Base-by-base conservation (phyloP, 1,140 invertebrate species). In the Cydia splendana region DNA sequence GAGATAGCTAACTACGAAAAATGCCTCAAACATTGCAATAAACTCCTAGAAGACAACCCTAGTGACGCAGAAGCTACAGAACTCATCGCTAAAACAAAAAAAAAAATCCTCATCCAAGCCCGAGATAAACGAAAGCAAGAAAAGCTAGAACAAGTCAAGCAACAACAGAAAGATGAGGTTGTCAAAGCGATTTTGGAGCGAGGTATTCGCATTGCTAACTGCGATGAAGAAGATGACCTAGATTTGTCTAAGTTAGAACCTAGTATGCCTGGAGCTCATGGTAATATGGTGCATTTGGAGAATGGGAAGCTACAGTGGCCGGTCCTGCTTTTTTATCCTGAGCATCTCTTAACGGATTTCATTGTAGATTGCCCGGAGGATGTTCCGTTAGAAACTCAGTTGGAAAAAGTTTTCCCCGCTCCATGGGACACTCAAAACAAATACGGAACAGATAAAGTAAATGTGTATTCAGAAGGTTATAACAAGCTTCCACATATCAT, bases 401-500 rank as follows among this genome's bases (percentile, higher is more conserved):
- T 94, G 30, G 84, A 89, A 53, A 89, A 94, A 51, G 91, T 99
- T 77, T 98, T 99, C 90, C 94, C 94, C 38, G 95, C 95, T 30
- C 91, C 93, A 5, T 98, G 97, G 97, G 98, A 99, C 91, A 84
- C 80, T 73, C 91, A 96, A 1, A 91, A 93, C 65, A 95, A 95
- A 82, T 99, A 98, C 88, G 95, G 85, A 65, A 80, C 93, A 9
- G 91, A 95, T 6, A 95, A 92, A 67, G 86, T 98, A 48, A 95
- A 96, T 91, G 93, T 98, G 18, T 98, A 97, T 89, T 98, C 95
- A 91, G 97, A 98, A 93, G 95, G 97, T 81, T 91, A 91, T 79
- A 93, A 95, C 76, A 96, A 95, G 85, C 94, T 94, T 81, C 90
- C 97, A 3, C 94, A 96, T 85, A 93, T 95, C 82, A 93, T 97